Conservation (phyloP, 2,113 vertebrate species). For the Alces alces region DNA sequence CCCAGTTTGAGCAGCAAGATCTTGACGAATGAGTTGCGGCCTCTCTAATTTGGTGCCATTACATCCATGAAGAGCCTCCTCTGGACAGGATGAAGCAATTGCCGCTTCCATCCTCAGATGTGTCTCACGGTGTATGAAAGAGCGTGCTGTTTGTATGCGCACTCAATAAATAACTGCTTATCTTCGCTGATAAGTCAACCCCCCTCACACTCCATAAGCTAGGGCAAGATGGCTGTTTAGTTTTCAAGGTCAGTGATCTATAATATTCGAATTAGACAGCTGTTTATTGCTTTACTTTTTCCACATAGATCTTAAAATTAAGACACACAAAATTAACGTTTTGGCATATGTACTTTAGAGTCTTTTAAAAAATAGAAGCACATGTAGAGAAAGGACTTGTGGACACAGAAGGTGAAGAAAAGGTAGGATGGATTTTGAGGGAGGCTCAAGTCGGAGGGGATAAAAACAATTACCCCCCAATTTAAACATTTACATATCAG, state of each 20-base stretch:
- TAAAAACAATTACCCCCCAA: background rate
- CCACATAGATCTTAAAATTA: background rate
- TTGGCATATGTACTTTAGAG: background rate
- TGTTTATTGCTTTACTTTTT: background rate
- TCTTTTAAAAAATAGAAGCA: background rate
- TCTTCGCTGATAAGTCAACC: background rate
- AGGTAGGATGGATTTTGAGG: background rate
- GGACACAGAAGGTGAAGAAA: background rate
- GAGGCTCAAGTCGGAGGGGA: background rate
- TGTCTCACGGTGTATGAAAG: background rate
- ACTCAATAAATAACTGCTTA: background rate
- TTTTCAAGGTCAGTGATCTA: background rate
- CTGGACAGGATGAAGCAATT: background rate
- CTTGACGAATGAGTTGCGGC: background rate
- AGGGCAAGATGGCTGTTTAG: background rate
- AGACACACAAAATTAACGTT: background rate
- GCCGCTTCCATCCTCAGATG: no score
- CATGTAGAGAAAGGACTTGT: background rate
- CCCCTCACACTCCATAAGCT: background rate
- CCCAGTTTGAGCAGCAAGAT: background rate
- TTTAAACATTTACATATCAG: background rate
- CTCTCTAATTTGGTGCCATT: background rate
- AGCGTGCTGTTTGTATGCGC: rapidly evolving
- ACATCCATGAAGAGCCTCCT: background rate
- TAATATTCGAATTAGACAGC: background rate